Evolutionary conservation across 2,797 vertebrate genomes (phyloP).

Genomic region (Eupleurogrammus muticus): DNA sequence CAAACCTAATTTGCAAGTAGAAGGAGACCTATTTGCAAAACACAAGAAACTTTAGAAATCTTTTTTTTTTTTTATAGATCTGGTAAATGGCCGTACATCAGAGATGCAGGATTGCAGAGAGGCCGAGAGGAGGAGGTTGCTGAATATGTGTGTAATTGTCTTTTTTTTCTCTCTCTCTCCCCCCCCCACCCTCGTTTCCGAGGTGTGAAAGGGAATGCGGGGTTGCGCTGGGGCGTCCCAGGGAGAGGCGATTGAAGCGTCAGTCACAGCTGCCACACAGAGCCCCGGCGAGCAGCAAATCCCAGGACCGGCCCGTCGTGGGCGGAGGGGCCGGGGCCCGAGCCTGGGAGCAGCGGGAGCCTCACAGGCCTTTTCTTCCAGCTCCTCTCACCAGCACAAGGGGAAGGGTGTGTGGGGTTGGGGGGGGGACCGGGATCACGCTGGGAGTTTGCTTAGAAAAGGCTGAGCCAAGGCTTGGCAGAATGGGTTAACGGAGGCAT

Average conservation of each 20-base stretch:
- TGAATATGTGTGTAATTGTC: conserved; percentile 84
- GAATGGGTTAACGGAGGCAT: conserved; percentile 81
- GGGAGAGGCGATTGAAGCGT: conserved; percentile 84
- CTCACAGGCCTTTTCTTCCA: conserved; percentile 79
- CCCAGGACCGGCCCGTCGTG: conserved; percentile 74
- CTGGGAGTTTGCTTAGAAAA: conserved; percentile 86
- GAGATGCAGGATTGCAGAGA: conserved; percentile 54
- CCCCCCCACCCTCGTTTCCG: conserved; percentile 81
- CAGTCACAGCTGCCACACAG: conserved; percentile 86
- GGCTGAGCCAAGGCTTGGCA: conserved; percentile 74
- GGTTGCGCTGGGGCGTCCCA: conserved; percentile 76
- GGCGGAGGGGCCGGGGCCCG: conserved; percentile 66
- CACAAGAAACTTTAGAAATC: conserved; percentile 61
- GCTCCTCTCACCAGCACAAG: conserved; percentile 76
- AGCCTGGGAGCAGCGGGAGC: conserved; percentile 77
- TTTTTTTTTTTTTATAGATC: conserved; percentile 53
- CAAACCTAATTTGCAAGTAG: conserved; percentile 72
- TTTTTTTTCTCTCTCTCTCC: conserved; percentile 67
- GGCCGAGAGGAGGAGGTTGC: conserved; percentile 61
- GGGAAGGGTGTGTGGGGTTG: no score
- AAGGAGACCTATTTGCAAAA: conserved; percentile 58
- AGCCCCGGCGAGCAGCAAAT: conserved; percentile 74
- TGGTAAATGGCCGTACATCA: conserved; percentile 61
- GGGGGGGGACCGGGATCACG: conserved; percentile 76
- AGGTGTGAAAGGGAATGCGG: conserved; percentile 84